Evolutionary conservation across 2,797 vertebrate genomes (phyloP), one percentile per base, ranked within the genome.

Genomic region (Lacerta viridis): DNA sequence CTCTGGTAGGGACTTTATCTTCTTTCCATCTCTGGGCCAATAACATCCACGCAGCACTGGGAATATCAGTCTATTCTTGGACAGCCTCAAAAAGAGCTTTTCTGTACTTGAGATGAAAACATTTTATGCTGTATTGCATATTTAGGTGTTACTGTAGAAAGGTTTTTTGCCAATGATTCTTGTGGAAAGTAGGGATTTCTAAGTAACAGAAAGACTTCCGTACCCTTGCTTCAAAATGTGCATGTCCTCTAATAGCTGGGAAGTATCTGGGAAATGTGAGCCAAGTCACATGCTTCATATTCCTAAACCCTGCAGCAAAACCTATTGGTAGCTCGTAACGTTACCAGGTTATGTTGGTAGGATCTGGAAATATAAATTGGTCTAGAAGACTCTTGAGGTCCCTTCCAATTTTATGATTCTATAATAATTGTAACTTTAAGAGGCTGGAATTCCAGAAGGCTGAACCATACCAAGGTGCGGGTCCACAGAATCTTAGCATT

Each of bases 51-150:
- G 13, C 13, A 39, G 33, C 33, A 36, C 33, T 8, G 33, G n/a
- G 18, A 36, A 74, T 39, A 61, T 20, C 61, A 39, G 72, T 39
- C 72, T 74, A 18, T 18, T 74, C 18, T 39, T 74, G 5, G 11
- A 68, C 71, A 74, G 17, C 33, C 72, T 74, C 33, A 15, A 61
- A 74, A 74, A 74, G 5, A 90, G 43, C 64, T 85, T 68, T 46
- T 81, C 68, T 43, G 7, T 46, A 17, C 13, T 77, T 64, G 33
- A 41, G 0, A 0, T 77, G 75, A 41, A 84, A 33, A 61, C 13
- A 36, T 78, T 55, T 50, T 41, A 50, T 33, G 29, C 17, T n/a
- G 15, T n/a, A 77, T n/a, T 25, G 27, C 55, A 33, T 36, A 86
- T 79, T 86, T 25, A 71, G 41, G 55, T 33, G 27, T 76, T 59